phyloP scores from a whole-genome alignment of 2,113 vertebrate genomes.

The Micronycteris hirsuta region DNA sequence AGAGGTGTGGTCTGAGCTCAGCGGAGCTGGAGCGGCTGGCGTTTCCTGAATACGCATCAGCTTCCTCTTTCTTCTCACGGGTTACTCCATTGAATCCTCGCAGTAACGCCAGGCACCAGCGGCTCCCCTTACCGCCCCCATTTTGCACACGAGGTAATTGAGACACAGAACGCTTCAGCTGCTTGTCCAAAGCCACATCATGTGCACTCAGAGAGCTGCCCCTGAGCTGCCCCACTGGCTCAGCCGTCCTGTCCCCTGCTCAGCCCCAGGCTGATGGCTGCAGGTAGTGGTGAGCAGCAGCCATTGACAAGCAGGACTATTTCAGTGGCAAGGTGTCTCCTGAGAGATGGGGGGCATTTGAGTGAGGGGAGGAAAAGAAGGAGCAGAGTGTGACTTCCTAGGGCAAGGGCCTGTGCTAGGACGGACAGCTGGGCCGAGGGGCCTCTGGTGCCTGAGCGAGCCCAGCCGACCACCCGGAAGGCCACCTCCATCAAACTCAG shows the following conservation, averaged over 20 bases:
- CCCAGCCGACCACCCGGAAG: background rate
- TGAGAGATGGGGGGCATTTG: fast-evolving
- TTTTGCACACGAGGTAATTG: background rate
- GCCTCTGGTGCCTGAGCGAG: fast-evolving
- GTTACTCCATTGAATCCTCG: too few relatives aligned
- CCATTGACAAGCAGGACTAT: fast-evolving
- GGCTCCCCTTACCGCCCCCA: too few relatives aligned
- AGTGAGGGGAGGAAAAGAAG: background rate
- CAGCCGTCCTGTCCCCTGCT: fast-evolving
- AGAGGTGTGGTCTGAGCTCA: fast-evolving
- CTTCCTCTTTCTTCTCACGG: fast-evolving
- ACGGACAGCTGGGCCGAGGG: fast-evolving
- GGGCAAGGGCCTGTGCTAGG: fast-evolving
- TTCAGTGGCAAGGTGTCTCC: too few relatives aligned
- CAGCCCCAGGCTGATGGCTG: background rate
- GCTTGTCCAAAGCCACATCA: fast-evolving
- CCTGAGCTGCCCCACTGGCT: background rate
- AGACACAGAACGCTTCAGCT: background rate
- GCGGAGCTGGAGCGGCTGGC: fast-evolving
- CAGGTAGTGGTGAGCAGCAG: fast-evolving
- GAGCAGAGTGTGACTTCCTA: fast-evolving
- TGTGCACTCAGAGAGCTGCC: fast-evolving
- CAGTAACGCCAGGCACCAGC: background rate
- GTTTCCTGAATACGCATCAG: fast-evolving
- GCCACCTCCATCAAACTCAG: fast-evolving